These are phyloP conservation scores for Orbicella faveolata DNA, from an alignment of 64 coral and sea anemone species.

Conservation along the genomic window DNA sequence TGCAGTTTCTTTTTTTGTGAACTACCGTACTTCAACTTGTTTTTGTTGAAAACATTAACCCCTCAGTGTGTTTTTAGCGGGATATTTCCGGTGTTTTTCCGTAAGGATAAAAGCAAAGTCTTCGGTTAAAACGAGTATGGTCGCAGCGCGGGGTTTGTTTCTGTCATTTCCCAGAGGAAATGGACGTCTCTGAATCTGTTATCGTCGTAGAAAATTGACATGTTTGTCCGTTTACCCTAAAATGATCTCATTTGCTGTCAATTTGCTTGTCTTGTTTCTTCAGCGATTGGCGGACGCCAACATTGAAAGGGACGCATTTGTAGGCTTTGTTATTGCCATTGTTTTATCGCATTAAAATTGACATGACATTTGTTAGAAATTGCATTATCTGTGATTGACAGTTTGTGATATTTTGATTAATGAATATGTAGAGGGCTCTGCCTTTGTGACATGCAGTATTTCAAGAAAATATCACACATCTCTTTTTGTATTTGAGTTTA, in stretches of 20 bases:
- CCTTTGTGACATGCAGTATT: neutral
- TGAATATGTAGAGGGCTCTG: neutral
- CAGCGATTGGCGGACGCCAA: neutral
- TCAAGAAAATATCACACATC: too few relatives aligned
- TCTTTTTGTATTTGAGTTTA: neutral
- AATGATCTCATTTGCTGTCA: conserved; percentile 17
- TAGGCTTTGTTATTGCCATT: neutral
- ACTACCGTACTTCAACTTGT: neutral
- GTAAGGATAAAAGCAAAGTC: neutral
- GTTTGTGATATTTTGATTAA: conserved; percentile 19
- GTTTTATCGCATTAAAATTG: conserved; percentile 41
- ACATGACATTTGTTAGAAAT: conserved; percentile 40
- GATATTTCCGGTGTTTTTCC: conserved; percentile 18
- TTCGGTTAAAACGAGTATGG: neutral
- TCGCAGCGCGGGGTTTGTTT: neutral
- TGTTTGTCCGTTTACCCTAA: conserved; percentile 29
- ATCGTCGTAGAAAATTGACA: conserved; percentile 11
- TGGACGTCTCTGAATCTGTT: conserved; percentile 1
- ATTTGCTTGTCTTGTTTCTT: neutral
- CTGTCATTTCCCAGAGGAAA: conserved; percentile 21
- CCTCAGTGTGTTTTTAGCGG: conserved; percentile 18
- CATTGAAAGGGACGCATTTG: conserved; percentile 1
- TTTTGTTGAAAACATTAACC: conserved; percentile 23
- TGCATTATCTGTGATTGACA: conserved; percentile 36
- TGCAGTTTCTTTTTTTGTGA: neutral